Conservation (phyloP, 1,140 invertebrate genomes). For the Euura lappo region DNA sequence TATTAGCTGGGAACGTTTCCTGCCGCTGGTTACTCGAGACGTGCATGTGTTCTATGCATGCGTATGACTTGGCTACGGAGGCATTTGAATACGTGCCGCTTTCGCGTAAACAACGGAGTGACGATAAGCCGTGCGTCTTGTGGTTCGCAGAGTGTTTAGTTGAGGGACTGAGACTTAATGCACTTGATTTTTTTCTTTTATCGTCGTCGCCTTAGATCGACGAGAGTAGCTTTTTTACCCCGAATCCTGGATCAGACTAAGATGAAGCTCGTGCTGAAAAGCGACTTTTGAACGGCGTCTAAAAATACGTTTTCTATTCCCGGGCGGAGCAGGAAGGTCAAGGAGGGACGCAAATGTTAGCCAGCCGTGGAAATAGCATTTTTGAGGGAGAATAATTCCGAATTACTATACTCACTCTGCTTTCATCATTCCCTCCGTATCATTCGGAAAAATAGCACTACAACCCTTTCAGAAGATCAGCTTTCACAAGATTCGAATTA, state of each 20-base stretch:
- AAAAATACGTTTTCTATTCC: constrained; percentile 5
- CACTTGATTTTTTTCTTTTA: no score
- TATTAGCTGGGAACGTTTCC: no score
- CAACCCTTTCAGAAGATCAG: no score
- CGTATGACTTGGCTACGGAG: no score
- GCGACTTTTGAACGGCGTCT: not conserved
- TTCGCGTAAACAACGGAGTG: not conserved
- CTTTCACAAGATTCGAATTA: no score
- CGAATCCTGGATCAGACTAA: no score
- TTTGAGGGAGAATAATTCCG: not conserved
- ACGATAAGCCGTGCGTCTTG: not conserved
- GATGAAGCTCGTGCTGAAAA: not conserved
- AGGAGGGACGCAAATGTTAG: constrained; percentile 5
- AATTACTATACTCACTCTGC: not conserved
- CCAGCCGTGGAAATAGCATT: constrained; percentile 6
- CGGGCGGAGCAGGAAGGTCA: constrained; percentile 1
- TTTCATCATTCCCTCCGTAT: no score
- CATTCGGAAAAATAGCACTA: no score
- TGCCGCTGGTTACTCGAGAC: no score
- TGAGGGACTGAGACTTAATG: not conserved
- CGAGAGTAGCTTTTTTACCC: no score
- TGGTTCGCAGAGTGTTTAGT: not conserved
- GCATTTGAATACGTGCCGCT: not conserved
- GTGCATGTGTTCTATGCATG: no score
- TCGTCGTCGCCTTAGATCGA: no score